These are phyloP conservation scores for Byasa hedistus DNA, from an alignment of 2,888 invertebrate species.

Conservation along the genomic window DNA sequence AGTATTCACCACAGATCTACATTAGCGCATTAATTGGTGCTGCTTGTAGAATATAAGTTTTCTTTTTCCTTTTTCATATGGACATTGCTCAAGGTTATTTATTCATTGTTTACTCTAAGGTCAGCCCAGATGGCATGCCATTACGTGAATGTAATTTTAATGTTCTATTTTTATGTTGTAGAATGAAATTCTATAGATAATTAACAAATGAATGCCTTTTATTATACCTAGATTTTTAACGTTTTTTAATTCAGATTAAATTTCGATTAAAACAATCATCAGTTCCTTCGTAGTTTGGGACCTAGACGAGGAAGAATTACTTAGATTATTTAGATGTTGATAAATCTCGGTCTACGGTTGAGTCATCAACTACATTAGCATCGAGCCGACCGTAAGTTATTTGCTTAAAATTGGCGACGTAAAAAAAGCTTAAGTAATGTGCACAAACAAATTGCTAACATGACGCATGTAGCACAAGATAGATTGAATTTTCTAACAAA, in stretches of 20 bases:
- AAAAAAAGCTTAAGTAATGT: neutral
- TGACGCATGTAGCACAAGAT: neutral
- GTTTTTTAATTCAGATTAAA: neutral
- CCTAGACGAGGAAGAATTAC: too few relatives aligned
- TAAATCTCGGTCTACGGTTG: neutral
- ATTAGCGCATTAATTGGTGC: neutral
- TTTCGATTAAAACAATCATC: too few relatives aligned
- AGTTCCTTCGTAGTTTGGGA: too few relatives aligned
- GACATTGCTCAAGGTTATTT: slow-evolving; percentile 13
- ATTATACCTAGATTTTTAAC: neutral
- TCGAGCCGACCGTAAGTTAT: neutral
- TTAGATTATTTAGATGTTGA: too few relatives aligned
- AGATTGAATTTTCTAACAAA: neutral
- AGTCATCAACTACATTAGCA: neutral
- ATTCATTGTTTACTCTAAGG: slow-evolving; percentile 14
- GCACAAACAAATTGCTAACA: neutral
- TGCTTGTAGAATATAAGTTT: neutral
- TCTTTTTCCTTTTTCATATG: slow-evolving; percentile 9
- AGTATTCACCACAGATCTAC: neutral
- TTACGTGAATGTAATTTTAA: slow-evolving; percentile 15
- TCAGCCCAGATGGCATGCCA: neutral
- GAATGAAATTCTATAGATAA: neutral
- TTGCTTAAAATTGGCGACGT: neutral
- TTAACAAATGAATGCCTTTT: neutral
- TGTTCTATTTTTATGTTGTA: neutral